A percentile compares a stretch with the other conserved stretches of the same genome.
Conservation (phyloP, 2,888 invertebrate species). For the Dermolepida albohirtum region DNA sequence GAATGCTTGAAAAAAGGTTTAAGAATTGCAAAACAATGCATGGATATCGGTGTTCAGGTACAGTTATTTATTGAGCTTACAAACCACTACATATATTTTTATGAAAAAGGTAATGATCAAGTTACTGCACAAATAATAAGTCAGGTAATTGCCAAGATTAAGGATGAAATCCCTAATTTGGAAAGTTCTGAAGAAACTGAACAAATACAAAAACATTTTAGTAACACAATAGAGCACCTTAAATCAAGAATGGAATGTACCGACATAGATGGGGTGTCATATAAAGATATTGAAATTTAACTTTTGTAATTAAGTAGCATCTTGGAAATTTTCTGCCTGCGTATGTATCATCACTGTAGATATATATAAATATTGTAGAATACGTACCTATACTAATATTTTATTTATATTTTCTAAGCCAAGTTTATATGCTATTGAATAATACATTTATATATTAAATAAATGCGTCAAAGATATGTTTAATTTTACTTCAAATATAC, state of each 20-base stretch:
- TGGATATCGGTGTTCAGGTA: conserved; percentile 96
- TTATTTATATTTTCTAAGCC: conserved; percentile 36
- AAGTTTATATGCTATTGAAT: conserved; percentile 26
- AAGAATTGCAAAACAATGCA: conserved; percentile 95
- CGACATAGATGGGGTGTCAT: conserved; percentile 71
- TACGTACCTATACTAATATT: conserved; percentile 10
- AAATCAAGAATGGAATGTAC: conserved; percentile 77
- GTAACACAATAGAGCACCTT: conserved; percentile 87
- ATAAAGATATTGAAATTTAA: conserved; percentile 73
- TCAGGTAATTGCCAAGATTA: conserved; percentile 91
- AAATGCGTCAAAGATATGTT: not conserved
- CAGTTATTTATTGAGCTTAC: conserved; percentile 95
- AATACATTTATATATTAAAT: conserved; percentile 6
- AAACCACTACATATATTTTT: conserved; percentile 93
- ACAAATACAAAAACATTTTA: conserved; percentile 95
- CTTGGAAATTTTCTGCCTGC: conserved; percentile 8
- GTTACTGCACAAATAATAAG: conserved; percentile 63
- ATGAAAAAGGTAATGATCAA: conserved; percentile 79
- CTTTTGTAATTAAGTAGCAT: conserved; percentile 10
- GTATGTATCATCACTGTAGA: conserved; percentile 25
- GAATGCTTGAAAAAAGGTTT: conserved; percentile 97
- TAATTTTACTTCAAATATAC: too few relatives aligned
- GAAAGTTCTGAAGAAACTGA: conserved; percentile 97
- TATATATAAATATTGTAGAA: conserved; percentile 34
- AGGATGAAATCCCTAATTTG: conserved; percentile 92